phyloP scores from a whole-genome alignment of 2,113 vertebrate genomes.

The Anseranas semipalmata region DNA sequence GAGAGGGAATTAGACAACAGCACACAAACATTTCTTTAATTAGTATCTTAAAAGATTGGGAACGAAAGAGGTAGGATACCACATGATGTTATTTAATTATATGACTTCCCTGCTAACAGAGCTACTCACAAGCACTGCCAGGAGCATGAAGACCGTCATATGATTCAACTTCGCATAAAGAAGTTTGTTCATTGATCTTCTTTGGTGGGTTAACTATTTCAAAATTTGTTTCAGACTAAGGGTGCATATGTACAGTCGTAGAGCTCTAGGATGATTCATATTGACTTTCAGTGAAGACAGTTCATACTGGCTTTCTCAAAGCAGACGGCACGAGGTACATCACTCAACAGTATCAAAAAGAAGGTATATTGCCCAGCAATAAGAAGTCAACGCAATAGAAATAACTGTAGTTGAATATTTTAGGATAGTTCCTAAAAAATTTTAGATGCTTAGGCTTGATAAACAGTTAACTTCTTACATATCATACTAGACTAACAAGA shows the following conservation, averaged over 20 bases:
- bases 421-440: background rate
- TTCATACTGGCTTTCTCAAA: background rate
- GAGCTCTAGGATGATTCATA: background rate
- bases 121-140: constrained; percentile 51
- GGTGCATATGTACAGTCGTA: background rate
- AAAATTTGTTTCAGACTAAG: constrained; percentile 53
- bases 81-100: constrained; percentile 60
- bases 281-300: background rate
- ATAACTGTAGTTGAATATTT: background rate
- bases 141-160: constrained; percentile 43
- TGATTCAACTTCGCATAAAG: constrained; percentile 43
- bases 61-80: constrained; percentile 44
- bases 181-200: constrained; percentile 61
- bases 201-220: constrained; percentile 57
- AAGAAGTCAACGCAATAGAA: background rate
- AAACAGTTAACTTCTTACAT: background rate
- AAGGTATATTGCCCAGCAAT: background rate
- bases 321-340: background rate
- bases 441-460: background rate
- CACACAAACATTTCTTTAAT: constrained; percentile 58
- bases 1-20: constrained; percentile 28
- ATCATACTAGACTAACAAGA: background rate
- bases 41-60: constrained; percentile 50
- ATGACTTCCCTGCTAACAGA: constrained; percentile 59
- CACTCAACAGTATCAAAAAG: background rate